These are phyloP conservation scores for Ianthella basta DNA, from an alignment of 37 sponge, comb jelly and placozoan genomes.

Conservation along the genomic window DNA sequence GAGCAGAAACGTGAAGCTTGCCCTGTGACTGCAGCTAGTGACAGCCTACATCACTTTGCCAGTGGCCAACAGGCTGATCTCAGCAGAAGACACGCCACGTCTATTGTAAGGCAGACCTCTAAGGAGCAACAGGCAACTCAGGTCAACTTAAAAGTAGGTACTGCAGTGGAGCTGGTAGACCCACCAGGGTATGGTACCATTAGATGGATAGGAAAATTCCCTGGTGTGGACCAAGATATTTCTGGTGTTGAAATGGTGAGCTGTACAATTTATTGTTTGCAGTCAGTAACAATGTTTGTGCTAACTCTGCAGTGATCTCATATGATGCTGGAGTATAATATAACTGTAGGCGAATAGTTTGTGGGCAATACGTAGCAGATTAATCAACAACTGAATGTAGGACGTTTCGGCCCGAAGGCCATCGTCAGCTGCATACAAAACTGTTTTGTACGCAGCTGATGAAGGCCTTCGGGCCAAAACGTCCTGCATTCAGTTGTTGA, in stretches of 20 bases:
- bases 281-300: no score
- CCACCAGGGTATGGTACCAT: conserved; percentile 46
- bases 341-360: no score
- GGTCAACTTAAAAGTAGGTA: neutral
- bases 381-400: no score
- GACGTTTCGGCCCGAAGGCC: no score
- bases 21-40: neutral
- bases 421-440: no score
- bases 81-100: neutral
- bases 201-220: conserved; percentile 67
- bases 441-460: no score
- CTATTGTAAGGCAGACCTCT: neutral
- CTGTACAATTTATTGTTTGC: neutral
- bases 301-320: neutral
- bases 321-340: no score
- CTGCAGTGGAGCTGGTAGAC: conserved; percentile 12
- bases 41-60: neutral
- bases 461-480: no score
- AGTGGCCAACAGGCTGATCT: neutral
- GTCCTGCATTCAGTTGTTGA: no score
- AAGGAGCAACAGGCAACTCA: neutral
- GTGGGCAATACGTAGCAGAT: no score
- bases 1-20: neutral
- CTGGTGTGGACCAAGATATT: conserved; percentile 23
- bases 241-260: conserved; percentile 81